Evolutionary conservation across 2,113 vertebrate genomes (phyloP).

Genomic region (Lepus timidus): DNA sequence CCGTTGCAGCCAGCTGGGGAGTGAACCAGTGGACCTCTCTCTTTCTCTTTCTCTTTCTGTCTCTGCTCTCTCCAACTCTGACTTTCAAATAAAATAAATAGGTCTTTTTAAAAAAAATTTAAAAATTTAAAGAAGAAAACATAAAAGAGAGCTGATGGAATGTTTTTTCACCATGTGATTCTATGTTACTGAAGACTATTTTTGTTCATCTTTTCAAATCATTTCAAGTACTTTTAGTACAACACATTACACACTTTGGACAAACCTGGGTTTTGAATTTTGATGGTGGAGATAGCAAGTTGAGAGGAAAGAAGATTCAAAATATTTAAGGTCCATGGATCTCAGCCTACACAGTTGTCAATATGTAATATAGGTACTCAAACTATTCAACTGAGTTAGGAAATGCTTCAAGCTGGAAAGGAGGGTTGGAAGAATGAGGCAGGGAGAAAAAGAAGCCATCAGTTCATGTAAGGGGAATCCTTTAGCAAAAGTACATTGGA

Average conservation of each 20-base stretch:
- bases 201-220: background rate
- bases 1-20: too few species aligned
- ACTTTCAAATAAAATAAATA: too few species aligned
- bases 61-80: too few species aligned
- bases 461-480: background rate
- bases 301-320: conserved; percentile 6
- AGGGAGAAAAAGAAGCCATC: background rate
- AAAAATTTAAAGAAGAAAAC: too few species aligned
- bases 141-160: background rate
- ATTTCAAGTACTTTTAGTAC: background rate
- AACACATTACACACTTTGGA: background rate
- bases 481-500: background rate
- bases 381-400: background rate
- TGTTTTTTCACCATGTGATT: background rate
- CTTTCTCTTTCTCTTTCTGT: too few species aligned
- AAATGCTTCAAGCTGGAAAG: too few species aligned
- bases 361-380: background rate
- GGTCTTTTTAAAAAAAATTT: too few species aligned
- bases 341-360: background rate
- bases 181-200: background rate
- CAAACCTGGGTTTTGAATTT: background rate
- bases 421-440: too few species aligned
- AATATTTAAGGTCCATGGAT: background rate
- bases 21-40: too few species aligned
- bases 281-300: background rate